phyloP scores from a whole-genome alignment of 2,888 invertebrate genomes.

The Folsomia manolachei region DNA sequence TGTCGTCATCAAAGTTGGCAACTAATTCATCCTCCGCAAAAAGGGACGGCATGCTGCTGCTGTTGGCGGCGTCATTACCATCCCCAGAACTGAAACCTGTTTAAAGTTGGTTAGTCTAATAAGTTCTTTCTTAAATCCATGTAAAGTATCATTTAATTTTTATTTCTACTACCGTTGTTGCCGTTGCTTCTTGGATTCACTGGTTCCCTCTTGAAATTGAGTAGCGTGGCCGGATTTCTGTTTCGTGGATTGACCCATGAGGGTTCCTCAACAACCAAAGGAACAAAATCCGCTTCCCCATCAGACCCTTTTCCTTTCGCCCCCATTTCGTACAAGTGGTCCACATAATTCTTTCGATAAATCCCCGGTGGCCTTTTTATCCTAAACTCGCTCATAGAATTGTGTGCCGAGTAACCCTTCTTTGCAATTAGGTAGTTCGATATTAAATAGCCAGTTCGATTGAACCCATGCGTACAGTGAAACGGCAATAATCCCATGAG shows the following conservation, averaged over 20 bases:
- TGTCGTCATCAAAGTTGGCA: too few species aligned
- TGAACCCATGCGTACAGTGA: not conserved
- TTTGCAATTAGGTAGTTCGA: not conserved
- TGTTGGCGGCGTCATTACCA: too few species aligned
- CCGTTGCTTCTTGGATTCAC: too few species aligned
- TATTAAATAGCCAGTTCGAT: not conserved
- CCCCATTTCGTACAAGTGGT: not conserved
- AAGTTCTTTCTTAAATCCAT: too few species aligned
- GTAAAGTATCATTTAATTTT: too few species aligned
- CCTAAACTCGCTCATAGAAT: not conserved
- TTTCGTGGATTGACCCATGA: not conserved
- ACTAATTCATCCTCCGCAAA: too few species aligned
- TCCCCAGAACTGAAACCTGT: too few species aligned
- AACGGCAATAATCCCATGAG: not conserved
- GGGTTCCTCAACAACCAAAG: not conserved
- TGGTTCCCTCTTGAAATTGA: too few species aligned
- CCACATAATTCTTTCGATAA: not conserved
- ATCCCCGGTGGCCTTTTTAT: not conserved
- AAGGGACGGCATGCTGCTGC: too few species aligned
- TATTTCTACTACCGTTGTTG: too few species aligned
- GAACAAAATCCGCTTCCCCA: not conserved
- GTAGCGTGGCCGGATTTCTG: too few species aligned
- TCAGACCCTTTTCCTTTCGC: not conserved
- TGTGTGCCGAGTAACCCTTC: not conserved
- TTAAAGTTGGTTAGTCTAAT: too few species aligned